These are phyloP conservation scores for Chesias legatella DNA, from an alignment of 2,888 invertebrate genomes.

Conservation along the genomic window DNA sequence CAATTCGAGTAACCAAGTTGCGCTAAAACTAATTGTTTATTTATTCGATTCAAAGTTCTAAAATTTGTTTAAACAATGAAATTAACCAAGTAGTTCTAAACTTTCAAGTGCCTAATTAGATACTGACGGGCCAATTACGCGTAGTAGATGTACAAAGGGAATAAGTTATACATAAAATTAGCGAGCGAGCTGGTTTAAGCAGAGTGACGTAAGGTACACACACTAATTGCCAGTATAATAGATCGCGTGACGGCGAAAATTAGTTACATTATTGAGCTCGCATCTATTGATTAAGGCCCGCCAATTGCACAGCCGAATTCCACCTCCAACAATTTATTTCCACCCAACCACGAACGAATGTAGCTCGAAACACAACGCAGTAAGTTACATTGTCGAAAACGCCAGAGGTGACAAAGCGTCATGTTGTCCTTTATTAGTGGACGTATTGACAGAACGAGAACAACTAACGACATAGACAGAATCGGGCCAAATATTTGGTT, in stretches of 20 bases:
- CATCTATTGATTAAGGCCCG: constrained; percentile 44
- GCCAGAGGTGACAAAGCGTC: constrained; percentile 32
- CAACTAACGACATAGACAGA: constrained; percentile 64
- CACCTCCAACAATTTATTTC: constrained; percentile 36
- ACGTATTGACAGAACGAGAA: constrained; percentile 69
- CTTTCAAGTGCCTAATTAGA: constrained; percentile 12
- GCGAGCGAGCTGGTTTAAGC: neutral
- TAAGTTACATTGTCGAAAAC: constrained; percentile 39
- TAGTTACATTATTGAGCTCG: constrained; percentile 47
- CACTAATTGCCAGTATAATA: constrained; percentile 41
- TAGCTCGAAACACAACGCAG: constrained; percentile 29
- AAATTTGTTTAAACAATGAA: too few relatives aligned
- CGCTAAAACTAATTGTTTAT: too few relatives aligned
- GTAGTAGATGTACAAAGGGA: constrained; percentile 7
- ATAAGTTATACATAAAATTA: constrained; percentile 12
- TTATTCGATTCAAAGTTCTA: too few relatives aligned
- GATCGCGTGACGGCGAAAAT: constrained; percentile 47
- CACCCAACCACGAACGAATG: constrained; percentile 19
- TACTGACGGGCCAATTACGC: constrained; percentile 9
- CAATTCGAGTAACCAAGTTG: too few relatives aligned
- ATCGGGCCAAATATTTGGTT: constrained; percentile 65
- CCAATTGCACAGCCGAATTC: constrained; percentile 42
- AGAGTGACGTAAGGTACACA: constrained; percentile 21
- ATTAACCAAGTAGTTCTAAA: too few relatives aligned
- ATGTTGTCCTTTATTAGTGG: constrained; percentile 59